phyloP scores from a whole-genome alignment of 1,140 invertebrate species.

The Rhizoglyphus robini region DNA sequence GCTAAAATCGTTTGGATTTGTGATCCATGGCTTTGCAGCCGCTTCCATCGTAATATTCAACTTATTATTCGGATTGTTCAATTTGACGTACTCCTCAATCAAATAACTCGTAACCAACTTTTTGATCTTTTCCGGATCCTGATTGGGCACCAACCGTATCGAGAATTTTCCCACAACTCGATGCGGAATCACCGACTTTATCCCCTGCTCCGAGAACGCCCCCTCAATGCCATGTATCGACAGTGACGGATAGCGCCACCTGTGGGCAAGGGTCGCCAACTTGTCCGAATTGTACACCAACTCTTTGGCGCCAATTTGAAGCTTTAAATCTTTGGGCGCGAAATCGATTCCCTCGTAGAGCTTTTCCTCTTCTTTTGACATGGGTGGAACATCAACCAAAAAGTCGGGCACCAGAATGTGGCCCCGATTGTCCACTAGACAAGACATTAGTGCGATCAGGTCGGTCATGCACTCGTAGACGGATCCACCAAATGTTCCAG shows the following conservation, averaged over 20 bases:
- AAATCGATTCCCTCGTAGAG: constrained; percentile 81
- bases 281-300: constrained; percentile 27
- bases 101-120: constrained; percentile 59
- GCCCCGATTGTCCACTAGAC: constrained; percentile 69
- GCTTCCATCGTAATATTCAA: constrained; percentile 54
- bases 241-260: constrained; percentile 77
- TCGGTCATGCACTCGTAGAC: constrained; percentile 71
- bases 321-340: constrained; percentile 38
- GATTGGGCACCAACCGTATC: constrained; percentile 80
- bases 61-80: constrained; percentile 71
- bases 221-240: constrained; percentile 83
- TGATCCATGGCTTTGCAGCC: constrained; percentile 76
- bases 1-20: constrained; percentile 78
- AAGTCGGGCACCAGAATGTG: constrained; percentile 66
- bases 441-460: constrained; percentile 64
- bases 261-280: constrained; percentile 58
- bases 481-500: constrained; percentile 82
- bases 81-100: constrained; percentile 46
- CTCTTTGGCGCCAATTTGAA: constrained; percentile 45
- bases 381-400: constrained; percentile 56
- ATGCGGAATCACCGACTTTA: constrained; percentile 86
- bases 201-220: constrained; percentile 76
- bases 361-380: constrained; percentile 56
- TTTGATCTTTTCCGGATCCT: constrained; percentile 60
- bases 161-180: constrained; percentile 95